Conservation (phyloP, 64 coral and sea anemone species). For the Stylophora pistillata region DNA sequence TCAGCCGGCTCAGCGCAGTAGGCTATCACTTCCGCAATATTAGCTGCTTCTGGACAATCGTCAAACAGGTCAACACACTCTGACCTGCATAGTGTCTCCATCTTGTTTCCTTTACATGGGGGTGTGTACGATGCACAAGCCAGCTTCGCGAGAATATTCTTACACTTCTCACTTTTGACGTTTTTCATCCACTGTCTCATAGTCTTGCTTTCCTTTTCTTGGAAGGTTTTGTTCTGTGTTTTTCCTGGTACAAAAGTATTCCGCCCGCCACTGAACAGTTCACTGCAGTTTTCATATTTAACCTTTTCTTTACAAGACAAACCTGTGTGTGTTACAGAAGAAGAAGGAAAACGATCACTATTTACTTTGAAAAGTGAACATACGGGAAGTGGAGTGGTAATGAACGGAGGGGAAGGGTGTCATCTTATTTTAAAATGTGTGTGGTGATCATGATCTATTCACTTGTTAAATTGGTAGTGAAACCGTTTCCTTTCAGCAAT, state of each 20-base stretch:
- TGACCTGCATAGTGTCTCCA: neutral
- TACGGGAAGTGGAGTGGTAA: neutral
- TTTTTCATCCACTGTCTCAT: neutral
- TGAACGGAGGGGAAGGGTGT: too few species aligned
- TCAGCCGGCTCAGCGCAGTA: conserved; percentile 42
- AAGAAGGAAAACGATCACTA: neutral
- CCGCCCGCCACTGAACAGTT: too few species aligned
- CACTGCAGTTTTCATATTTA: neutral
- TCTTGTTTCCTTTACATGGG: neutral
- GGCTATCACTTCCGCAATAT: neutral
- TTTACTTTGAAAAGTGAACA: neutral
- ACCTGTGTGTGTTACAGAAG: neutral
- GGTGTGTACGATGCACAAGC: conserved; percentile 14
- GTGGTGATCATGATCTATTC: too few species aligned
- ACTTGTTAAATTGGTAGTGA: too few species aligned
- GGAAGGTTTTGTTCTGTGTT: neutral
- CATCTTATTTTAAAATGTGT: too few species aligned
- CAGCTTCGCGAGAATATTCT: neutral
- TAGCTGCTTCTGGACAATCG: neutral
- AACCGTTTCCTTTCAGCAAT: too few species aligned
- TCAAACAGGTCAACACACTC: neutral
- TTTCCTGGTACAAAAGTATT: neutral
- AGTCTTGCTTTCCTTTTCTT: neutral
- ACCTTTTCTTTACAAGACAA: neutral
- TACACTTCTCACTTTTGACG: neutral